phyloP scores from a whole-genome alignment of 2,113 vertebrate genomes.

The Myiagra hebetior region DNA sequence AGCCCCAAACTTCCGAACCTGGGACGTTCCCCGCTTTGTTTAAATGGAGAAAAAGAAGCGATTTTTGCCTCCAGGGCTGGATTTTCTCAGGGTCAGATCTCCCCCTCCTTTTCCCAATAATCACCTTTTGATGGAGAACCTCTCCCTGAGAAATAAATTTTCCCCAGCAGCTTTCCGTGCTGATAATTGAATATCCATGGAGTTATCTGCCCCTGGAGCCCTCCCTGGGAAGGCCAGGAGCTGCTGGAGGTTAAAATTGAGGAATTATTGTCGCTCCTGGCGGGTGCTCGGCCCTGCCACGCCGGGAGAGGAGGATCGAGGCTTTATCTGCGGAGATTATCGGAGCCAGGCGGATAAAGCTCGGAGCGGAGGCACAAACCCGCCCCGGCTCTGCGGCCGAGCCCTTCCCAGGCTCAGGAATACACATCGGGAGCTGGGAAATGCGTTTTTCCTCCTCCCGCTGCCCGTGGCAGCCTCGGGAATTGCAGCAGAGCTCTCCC shows the following conservation, averaged over 20 bases:
- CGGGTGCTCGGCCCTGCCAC: background rate
- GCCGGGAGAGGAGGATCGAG: background rate
- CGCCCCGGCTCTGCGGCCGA: background rate
- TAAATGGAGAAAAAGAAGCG: background rate
- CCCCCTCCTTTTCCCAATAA: background rate
- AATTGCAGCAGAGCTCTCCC: background rate
- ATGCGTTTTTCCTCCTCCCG: background rate
- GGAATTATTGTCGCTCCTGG: background rate
- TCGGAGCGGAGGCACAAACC: background rate
- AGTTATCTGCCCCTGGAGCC: background rate
- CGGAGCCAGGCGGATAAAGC: background rate
- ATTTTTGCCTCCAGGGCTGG: background rate
- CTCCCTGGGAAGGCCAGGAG: background rate
- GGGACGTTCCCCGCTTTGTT: fast-evolving
- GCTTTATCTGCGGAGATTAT: background rate
- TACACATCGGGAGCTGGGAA: background rate
- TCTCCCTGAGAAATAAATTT: background rate
- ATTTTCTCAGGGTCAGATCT: background rate
- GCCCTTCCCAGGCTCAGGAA: background rate
- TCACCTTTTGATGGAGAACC: background rate
- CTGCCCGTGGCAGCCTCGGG: background rate
- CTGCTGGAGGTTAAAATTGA: background rate
- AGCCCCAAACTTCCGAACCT: background rate
- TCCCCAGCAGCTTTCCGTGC: background rate
- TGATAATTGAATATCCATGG: slow-evolving; percentile 4